phyloP scores from a whole-genome alignment of 37 sponge, comb jelly and placozoan species.

The Eunapius fragilis region DNA sequence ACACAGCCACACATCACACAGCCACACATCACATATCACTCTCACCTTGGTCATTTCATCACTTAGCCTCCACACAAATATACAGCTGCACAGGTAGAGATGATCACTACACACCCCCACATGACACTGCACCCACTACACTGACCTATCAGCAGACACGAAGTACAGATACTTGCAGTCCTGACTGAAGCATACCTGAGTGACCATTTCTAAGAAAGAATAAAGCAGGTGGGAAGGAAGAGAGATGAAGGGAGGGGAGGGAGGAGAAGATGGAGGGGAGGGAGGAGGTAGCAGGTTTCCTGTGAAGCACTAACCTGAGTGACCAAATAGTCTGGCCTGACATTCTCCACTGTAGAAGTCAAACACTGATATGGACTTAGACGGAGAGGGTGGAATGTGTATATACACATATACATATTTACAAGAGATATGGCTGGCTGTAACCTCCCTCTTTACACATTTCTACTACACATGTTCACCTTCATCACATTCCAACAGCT shows the following conservation, averaged over 20 bases:
- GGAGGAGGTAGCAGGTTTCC: too few relatives aligned
- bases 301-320: conserved; percentile 68
- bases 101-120: too few relatives aligned
- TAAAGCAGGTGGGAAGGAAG: too few relatives aligned
- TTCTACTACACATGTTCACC: too few relatives aligned
- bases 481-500: too few relatives aligned
- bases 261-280: background rate
- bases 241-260: background rate
- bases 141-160: conserved; percentile 92
- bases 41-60: conserved; percentile 60
- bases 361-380: conserved; percentile 79
- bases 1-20: too few relatives aligned
- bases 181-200: conserved; percentile 80
- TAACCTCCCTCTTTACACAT: too few relatives aligned
- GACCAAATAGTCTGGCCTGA: conserved; percentile 78
- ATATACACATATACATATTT: too few relatives aligned
- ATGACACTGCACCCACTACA: too few relatives aligned
- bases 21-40: too few relatives aligned
- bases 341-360: conserved; percentile 85
- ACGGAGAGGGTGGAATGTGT: too few relatives aligned
- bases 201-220: conserved; percentile 80
- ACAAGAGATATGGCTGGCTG: too few relatives aligned
- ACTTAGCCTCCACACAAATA: conserved; percentile 88
- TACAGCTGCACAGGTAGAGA: conserved; percentile 61
- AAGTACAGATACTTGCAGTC: conserved; percentile 79